Base-by-base conservation (phyloP, 2,113 vertebrate species). In the Rafetus swinhoei region DNA sequence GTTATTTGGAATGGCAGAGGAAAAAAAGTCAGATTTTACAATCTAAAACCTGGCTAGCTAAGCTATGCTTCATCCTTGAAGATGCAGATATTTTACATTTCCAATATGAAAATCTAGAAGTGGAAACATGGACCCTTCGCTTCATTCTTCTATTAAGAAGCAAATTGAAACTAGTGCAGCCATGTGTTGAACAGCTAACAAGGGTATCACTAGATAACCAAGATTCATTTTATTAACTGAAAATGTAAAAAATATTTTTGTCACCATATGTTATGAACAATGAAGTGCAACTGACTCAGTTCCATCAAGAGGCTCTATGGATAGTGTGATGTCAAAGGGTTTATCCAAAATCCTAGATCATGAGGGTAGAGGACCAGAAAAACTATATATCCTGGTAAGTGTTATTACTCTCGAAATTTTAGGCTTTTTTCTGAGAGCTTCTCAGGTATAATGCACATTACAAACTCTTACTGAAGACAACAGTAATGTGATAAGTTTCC, bases 151-250 rank as follows among this genome's bases (percentile, higher is more conserved):
- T 50, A 81, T 13, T 2, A 18, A 74, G 19, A 84, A 9, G 45
- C 9, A 88, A 86, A 55, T 7, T 16, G 93, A 95, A 90, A 27
- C 19, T 9, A 57, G 11, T 79, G 83, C 11, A 86, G 77, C 15
- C 18, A 81, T 10, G 39, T 35, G 35, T 50, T 86, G 54, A 57
- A 55, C 85, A 82, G 55, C 90, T 92, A 91, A 93, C 55, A 90
- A 85, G 82, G 27, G n/a, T 0, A 0, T 82, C 89, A 88, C 53
- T 90, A 65, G 7, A 25, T 76, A 82, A 19, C 21, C 59, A 5
- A 82, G 32, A 25, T 94, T 93, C 88, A 90, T 14, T 32, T 88
- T 77, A 87, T 65, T 79, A 92, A 86, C 10, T 55, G n/a, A n/a
- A 52, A 29, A 3, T 24, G 27, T 11, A 3, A 92, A 85, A 83